A percentile compares a stretch with the other conserved stretches of the same genome.
These are phyloP conservation scores for Sitta europaea DNA, from an alignment of 2,113 vertebrate genomes.

Conservation along the genomic window DNA sequence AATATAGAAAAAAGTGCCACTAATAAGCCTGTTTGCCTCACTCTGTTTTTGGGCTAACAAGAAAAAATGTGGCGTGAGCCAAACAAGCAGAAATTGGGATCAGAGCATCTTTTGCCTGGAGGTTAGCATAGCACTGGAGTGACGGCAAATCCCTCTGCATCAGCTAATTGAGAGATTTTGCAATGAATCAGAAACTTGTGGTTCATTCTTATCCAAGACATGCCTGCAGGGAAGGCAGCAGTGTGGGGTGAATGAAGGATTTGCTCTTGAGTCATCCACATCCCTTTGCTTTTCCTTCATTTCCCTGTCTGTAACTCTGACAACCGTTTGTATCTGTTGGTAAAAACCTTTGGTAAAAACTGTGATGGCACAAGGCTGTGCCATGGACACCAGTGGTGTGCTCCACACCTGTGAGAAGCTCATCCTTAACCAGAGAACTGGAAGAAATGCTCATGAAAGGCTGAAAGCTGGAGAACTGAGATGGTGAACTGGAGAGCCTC, in stretches of 20 bases:
- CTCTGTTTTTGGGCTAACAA: background rate
- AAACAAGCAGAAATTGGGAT: background rate
- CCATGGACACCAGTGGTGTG: accelerated
- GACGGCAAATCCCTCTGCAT: background rate
- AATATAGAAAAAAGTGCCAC: background rate
- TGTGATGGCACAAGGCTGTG: background rate
- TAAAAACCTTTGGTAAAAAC: background rate
- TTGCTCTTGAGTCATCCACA: background rate
- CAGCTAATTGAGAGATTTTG: background rate
- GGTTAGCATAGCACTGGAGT: background rate
- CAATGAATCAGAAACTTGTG: background rate
- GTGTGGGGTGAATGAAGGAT: background rate
- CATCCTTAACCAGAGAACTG: background rate
- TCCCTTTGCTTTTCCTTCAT: background rate
- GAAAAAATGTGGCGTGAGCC: background rate
- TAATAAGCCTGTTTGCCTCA: background rate
- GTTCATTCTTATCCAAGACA: background rate
- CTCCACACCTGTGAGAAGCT: background rate
- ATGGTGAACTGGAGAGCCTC: background rate
- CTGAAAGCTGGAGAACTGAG: background rate
- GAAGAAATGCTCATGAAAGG: background rate
- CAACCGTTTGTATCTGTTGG: background rate
- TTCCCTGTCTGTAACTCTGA: background rate
- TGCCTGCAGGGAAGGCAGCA: background rate
- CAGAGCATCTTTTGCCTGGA: background rate